Base-by-base conservation (phyloP, 2,113 vertebrate genomes). In the Otis tarda region DNA sequence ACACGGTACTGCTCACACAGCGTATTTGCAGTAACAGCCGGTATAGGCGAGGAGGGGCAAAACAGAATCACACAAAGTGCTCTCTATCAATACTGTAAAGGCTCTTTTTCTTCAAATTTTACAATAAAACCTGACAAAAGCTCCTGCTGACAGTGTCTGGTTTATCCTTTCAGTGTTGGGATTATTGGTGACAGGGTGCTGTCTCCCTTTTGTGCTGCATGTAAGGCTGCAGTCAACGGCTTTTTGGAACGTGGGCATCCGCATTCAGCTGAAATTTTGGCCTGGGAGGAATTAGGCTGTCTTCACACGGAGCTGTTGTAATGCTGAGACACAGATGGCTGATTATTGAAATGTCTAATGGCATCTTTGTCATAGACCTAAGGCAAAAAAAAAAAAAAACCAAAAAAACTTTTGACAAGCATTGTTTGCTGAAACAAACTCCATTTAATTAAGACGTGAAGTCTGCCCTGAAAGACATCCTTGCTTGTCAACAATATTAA, bases 61-160 rank as follows among this genome's bases (percentile, higher is more conserved):
- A 64, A 65, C 53, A 15, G 19, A 28, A 33, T 53, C 47, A 83
- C 90, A 88, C 87, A 8, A 63, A 85, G 78, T 50, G 53, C 86
- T 87, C 93, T 41, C 93, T 87, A 37, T 52, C 67, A 52, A 31
- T 83, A 71, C 77, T 74, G 90, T 92, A 95, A 95, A 95, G 60
- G 79, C 89, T 83, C 85, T 97, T 97, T 97, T 97, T 94, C 96
- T 94, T 95, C 94, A 53, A 59, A 93, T 95, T 97, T 98, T 97
- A 83, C 92, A 97, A 97, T 97, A 97, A 97, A 98, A 97, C 24
- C 30, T 71, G 25, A 55, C 43, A 93, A 96, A 95, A 87, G 75
- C 50, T 53, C 50, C 8, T 28, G n/a, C 59, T 71, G 53, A 20
- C 10, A 16, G 24, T 10, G 14, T 33, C 27, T 61, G n/a, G 2